Evolutionary conservation across 2,888 invertebrate genomes (phyloP), one percentile per base, ranked within the genome.

Genomic region (Drosophila birchii): DNA sequence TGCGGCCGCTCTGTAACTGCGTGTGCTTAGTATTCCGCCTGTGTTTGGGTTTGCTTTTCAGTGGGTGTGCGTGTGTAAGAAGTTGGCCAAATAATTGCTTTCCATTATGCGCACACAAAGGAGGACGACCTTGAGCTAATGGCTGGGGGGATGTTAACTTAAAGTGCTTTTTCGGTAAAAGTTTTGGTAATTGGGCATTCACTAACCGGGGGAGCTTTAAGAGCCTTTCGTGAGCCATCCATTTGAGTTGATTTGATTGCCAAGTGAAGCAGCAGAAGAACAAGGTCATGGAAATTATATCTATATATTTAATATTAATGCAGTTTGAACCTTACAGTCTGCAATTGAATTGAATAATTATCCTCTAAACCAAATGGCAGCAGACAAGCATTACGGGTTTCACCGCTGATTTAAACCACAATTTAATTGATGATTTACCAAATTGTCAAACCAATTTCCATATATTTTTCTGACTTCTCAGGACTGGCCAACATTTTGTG

Each of bases 31-130:
- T 66, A 44, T 51, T 66, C 51, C 29, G 29, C n/a, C 23, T 41
- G 34, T 16, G 51, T 36, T 36, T 23, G 16, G 34, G 51, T 23
- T 34, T 8, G 20, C 3, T 20, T 49, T 14, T n/a, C 45, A 3
- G n/a, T 16, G 51, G 16, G 16, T 36, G 51, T 34, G 70, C 39
- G 45, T 26, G 39, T 39, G 34, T 53, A 70, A 70, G 45, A 67
- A 67, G 70, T 70, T 47, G 38, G 38, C 36, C 68, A 41, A 69
- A 57, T 68, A 68, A 68, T 57, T 68, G 68, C 23, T 36, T 34
- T 69, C 70, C 68, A 68, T 69, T 70, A 70, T 36, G 57, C 26
- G 20, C 45, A 39, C 69, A 69, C 67, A 56, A 67, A 67, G 18
- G 57, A 20, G 70, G 29, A 16, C 34, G 67, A 69, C 70, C 70